phyloP scores from a whole-genome alignment of 2,888 invertebrate species.

The Apoda limacodes region DNA sequence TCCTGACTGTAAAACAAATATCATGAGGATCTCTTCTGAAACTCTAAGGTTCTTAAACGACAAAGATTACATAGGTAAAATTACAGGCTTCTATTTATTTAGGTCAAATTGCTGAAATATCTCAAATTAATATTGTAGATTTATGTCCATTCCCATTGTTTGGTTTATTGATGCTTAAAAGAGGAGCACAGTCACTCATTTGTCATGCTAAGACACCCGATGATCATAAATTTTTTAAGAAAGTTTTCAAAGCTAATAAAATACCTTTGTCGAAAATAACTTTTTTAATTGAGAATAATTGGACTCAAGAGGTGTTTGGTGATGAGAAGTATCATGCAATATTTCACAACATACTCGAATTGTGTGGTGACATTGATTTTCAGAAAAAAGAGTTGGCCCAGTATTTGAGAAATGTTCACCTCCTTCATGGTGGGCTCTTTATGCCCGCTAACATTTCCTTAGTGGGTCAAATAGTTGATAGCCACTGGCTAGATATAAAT shows the following conservation, averaged over 20 bases:
- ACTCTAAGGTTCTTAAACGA: constrained; percentile 63
- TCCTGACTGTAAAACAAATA: constrained; percentile 24
- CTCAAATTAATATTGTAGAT: constrained; percentile 60
- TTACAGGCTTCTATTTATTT: constrained; percentile 44
- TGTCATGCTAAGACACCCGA: constrained; percentile 44
- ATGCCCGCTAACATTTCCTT: constrained; percentile 66
- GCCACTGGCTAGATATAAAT: constrained; percentile 69
- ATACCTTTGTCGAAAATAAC: constrained; percentile 42
- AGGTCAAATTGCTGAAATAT: constrained; percentile 41
- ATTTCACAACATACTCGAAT: constrained; percentile 63
- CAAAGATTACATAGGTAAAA: constrained; percentile 43
- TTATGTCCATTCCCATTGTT: constrained; percentile 73
- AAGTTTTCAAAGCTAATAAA: constrained; percentile 48
- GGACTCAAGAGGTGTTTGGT: constrained; percentile 30
- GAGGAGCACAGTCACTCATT: constrained; percentile 51
- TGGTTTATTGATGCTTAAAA: constrained; percentile 68
- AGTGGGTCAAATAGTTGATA: constrained; percentile 69
- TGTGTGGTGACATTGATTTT: constrained; percentile 68
- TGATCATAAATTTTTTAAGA: constrained; percentile 49
- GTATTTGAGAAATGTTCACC: constrained; percentile 34
- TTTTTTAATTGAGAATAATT: constrained; percentile 40
- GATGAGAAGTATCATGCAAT: constrained; percentile 61
- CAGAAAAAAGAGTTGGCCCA: constrained; percentile 31
- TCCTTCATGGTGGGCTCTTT: constrained; percentile 52
- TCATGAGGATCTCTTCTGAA: constrained; percentile 37